These are phyloP conservation scores for Dryobota labecula DNA, from an alignment of 2,888 invertebrate species.

Conservation along the genomic window DNA sequence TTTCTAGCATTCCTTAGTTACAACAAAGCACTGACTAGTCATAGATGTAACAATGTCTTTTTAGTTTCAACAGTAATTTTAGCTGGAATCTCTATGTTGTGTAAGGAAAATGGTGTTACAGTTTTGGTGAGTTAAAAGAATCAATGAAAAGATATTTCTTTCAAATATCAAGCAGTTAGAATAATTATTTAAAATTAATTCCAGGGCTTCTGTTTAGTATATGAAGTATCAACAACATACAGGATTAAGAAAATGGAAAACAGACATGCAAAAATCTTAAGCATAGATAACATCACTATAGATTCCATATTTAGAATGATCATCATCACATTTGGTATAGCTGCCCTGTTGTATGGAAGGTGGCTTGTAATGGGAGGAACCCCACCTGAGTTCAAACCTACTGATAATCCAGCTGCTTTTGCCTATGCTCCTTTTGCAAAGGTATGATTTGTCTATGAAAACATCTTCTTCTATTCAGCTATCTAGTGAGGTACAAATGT, in stretches of 20 bases:
- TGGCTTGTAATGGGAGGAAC: constrained; percentile 95
- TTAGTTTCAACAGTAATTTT: constrained; percentile 81
- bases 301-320: constrained; percentile 85
- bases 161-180: too few relatives aligned
- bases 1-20: constrained; percentile 93
- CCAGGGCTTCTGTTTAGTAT: constrained; percentile 92
- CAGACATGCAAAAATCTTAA: constrained; percentile 28
- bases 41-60: constrained; percentile 64
- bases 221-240: constrained; percentile 90
- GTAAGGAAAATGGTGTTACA: constrained; percentile 98
- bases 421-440: constrained; percentile 91
- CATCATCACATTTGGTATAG: constrained; percentile 86
- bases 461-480: background rate
- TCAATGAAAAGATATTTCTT: background rate
- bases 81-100: constrained; percentile 93
- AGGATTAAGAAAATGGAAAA: constrained; percentile 61
- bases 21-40: constrained; percentile 76
- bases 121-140: constrained; percentile 91
- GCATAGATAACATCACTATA: constrained; percentile 6
- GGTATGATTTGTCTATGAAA: constrained; percentile 82
- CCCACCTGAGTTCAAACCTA: constrained; percentile 94
- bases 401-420: constrained; percentile 98
- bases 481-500: background rate
- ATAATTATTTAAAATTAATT: constrained; percentile 68
- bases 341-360: constrained; percentile 91